Percentiles rank a stretch among this genome's conserved stretches.
phyloP scores from a whole-genome alignment of 2,797 vertebrate genomes.

The Sebastes steindachneri region DNA sequence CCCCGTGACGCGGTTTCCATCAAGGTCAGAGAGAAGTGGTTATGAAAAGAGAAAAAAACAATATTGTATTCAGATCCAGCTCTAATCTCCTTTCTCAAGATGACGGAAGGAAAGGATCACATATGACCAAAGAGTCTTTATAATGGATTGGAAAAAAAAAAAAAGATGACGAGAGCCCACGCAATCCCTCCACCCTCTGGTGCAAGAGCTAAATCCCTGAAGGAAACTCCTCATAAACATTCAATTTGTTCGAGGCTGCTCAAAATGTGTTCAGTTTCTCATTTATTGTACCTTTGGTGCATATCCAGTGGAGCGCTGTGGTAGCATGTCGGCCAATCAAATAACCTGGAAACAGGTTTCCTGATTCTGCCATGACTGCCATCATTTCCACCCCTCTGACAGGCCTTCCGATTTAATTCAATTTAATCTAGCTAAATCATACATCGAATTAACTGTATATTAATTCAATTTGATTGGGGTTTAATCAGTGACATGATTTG shows the following conservation, averaged over 20 bases:
- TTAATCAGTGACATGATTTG: constrained; percentile 54
- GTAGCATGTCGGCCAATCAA: constrained; percentile 59
- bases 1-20: constrained; percentile 37
- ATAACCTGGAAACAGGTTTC: constrained; percentile 63
- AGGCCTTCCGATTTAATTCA: constrained; percentile 40
- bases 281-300: constrained; percentile 72
- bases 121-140: constrained; percentile 70
- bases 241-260: constrained; percentile 71
- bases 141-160: constrained; percentile 62
- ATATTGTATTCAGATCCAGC: constrained; percentile 55
- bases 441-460: constrained; percentile 47
- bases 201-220: constrained; percentile 78
- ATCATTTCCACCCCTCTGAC: constrained; percentile 34
- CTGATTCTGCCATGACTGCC: constrained; percentile 29
- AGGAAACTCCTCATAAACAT: constrained; percentile 80
- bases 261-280: constrained; percentile 64
- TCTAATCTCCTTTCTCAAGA: constrained; percentile 70
- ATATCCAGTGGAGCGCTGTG: constrained; percentile 43
- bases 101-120: constrained; percentile 65
- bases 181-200: constrained; percentile 78
- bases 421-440: constrained; percentile 46
- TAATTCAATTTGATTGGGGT: constrained; percentile 43
- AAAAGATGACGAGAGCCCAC: constrained; percentile 75
- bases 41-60: constrained; percentile 7
- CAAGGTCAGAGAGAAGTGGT: constrained; percentile 59